Percentiles rank a stretch among this genome's conserved stretches.
phyloP scores from a whole-genome alignment of 1,140 invertebrate genomes.

The Lucilia cuprina region DNA sequence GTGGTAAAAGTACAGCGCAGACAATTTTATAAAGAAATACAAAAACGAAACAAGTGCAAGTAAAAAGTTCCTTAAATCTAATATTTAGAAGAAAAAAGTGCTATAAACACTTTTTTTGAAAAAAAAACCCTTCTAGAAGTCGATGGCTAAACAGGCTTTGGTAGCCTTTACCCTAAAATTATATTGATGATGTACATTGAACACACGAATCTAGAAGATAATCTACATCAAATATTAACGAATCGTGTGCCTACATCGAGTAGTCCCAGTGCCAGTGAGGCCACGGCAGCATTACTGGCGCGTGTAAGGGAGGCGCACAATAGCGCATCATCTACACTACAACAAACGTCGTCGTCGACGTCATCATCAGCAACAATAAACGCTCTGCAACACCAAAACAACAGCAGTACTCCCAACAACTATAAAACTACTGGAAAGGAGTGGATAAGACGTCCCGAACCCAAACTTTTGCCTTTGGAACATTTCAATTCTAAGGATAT shows the following conservation, averaged over 20 bases:
- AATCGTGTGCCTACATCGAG: conserved; percentile 36
- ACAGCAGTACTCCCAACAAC: not conserved
- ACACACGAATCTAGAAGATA: conserved; percentile 38
- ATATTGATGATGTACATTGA: conserved; percentile 42
- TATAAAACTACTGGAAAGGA: not conserved
- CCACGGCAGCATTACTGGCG: conserved; percentile 36
- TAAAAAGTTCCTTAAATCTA: not conserved
- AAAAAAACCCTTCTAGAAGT: not conserved
- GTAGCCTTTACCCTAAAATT: conserved; percentile 25
- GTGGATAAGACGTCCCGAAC: conserved; percentile 8
- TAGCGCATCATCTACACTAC: conserved; percentile 20
- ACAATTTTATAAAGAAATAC: not conserved
- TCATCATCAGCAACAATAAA: not conserved
- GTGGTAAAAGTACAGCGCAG: not conserved
- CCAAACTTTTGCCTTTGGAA: conserved; percentile 2
- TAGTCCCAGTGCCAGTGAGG: conserved; percentile 33
- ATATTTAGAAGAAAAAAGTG: not conserved
- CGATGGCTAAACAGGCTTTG: conserved; percentile 36
- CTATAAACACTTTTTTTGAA: not conserved
- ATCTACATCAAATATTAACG: conserved; percentile 38
- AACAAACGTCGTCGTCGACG: not conserved
- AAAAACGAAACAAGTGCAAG: not conserved
- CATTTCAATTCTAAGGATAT: not conserved
- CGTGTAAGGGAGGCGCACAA: conserved; percentile 35
- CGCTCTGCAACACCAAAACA: not conserved